Conservation (phyloP, 2,797 vertebrate species). For the Nannoperca australis region DNA sequence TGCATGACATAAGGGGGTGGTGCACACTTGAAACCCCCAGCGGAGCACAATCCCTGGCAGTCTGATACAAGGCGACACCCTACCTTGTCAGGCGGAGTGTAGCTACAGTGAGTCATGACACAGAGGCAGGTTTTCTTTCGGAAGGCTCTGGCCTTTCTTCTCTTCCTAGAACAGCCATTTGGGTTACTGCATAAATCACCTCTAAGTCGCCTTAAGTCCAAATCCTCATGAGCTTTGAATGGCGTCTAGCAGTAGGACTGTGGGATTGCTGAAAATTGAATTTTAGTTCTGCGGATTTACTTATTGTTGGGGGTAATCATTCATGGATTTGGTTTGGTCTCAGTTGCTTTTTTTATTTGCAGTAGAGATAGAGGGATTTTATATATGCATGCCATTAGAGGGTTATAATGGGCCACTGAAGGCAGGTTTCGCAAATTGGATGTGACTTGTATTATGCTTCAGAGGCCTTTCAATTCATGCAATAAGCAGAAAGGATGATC, state of each 20-base stretch:
- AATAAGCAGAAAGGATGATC: slow-evolving; percentile 46
- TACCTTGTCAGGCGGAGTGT: slow-evolving; percentile 61
- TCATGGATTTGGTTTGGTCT: slow-evolving; percentile 77
- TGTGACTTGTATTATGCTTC: slow-evolving; percentile 56
- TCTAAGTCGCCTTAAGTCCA: slow-evolving; percentile 85
- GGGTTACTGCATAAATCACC: slow-evolving; percentile 81
- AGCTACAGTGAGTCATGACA: slow-evolving; percentile 70
- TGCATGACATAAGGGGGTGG: slow-evolving; percentile 37
- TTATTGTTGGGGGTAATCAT: slow-evolving; percentile 82
- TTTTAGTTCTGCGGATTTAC: slow-evolving; percentile 83
- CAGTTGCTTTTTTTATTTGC: slow-evolving; percentile 76
- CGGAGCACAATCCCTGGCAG: slow-evolving; percentile 56
- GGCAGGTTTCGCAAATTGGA: slow-evolving; percentile 69
- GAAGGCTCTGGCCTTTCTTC: slow-evolving; percentile 51
- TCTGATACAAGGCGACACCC: slow-evolving; percentile 58
- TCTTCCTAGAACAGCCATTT: slow-evolving; percentile 67
- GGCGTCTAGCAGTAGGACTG: slow-evolving; percentile 78
- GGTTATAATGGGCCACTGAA: slow-evolving; percentile 67
- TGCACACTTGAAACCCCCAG: slow-evolving; percentile 47
- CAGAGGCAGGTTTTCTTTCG: slow-evolving; percentile 59
- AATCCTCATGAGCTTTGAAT: slow-evolving; percentile 84
- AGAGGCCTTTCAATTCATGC: slow-evolving; percentile 46
- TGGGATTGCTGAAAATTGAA: slow-evolving; percentile 83
- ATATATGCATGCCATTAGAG: slow-evolving; percentile 69
- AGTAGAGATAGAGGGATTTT: slow-evolving; percentile 68